These are phyloP conservation scores for Chydorus sphaericus DNA, from an alignment of 2,888 invertebrate species.

Conservation along the genomic window DNA sequence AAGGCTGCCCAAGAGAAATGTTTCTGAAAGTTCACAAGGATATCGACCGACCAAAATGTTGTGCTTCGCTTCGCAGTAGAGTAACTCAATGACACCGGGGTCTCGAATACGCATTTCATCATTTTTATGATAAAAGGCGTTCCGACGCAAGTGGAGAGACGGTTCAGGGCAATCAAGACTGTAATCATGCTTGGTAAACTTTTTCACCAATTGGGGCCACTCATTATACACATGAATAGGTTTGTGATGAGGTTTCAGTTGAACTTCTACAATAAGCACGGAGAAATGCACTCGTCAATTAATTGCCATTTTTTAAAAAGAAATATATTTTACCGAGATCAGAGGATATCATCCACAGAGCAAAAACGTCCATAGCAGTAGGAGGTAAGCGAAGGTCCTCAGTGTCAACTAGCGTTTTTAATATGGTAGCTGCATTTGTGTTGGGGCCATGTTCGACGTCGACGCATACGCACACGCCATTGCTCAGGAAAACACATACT, in stretches of 20 bases:
- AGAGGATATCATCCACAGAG: constrained; percentile 87
- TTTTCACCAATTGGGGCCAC: constrained; percentile 65
- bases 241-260: constrained; percentile 77
- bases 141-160: constrained; percentile 67
- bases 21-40: constrained; percentile 74
- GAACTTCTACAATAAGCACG: constrained; percentile 51
- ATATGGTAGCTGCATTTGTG: constrained; percentile 43
- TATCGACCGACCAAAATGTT: constrained; percentile 82
- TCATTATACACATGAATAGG: constrained; percentile 70
- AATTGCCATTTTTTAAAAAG: background rate
- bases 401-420: constrained; percentile 50
- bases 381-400: constrained; percentile 64
- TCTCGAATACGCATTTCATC: constrained; percentile 79
- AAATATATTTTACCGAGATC: constrained; percentile 45
- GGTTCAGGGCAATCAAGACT: constrained; percentile 44
- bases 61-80: constrained; percentile 81
- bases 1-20: constrained; percentile 77
- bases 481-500: constrained; percentile 11
- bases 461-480: constrained; percentile 32
- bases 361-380: constrained; percentile 68
- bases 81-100: constrained; percentile 62
- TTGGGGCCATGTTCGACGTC: constrained; percentile 62
- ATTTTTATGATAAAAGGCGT: constrained; percentile 71
- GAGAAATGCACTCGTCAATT: constrained; percentile 10
- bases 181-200: constrained; percentile 54